phyloP scores from a whole-genome alignment of 1,140 invertebrate species.

The Bombus superbus region DNA sequence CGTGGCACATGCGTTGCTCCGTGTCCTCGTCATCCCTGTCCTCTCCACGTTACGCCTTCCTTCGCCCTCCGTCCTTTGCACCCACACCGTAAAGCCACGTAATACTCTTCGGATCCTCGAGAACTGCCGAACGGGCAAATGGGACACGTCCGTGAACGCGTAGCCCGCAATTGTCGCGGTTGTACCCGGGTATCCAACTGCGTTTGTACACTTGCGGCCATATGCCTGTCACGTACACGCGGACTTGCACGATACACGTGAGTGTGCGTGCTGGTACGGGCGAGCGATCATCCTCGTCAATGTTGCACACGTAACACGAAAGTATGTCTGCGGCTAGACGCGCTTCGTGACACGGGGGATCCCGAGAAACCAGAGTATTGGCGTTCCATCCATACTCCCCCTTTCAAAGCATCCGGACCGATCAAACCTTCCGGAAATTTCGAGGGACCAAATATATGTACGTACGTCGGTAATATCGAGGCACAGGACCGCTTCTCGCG shows the following conservation, averaged over 20 bases:
- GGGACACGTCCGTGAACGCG: slow-evolving; percentile 70
- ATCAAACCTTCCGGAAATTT: slow-evolving; percentile 8
- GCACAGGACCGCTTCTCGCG: too few relatives aligned
- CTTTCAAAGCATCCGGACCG: slow-evolving; percentile 2
- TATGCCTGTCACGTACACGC: slow-evolving; percentile 22
- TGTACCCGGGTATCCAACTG: slow-evolving; percentile 52
- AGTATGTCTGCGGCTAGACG: slow-evolving; percentile 30
- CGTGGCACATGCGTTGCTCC: slow-evolving; percentile 67
- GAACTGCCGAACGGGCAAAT: slow-evolving; percentile 66
- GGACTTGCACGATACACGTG: neutral
- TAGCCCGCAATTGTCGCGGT: slow-evolving; percentile 72
- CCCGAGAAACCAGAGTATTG: neutral
- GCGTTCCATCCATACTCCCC: slow-evolving; percentile 11
- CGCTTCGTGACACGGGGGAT: slow-evolving; percentile 9
- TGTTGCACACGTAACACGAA: neutral
- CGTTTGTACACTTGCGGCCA: slow-evolving; percentile 8
- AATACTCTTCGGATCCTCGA: slow-evolving; percentile 69
- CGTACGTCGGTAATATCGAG: neutral
- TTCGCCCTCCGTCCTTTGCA: slow-evolving; percentile 41
- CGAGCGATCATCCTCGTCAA: neutral
- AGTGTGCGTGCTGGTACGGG: neutral
- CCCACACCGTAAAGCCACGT: slow-evolving; percentile 63
- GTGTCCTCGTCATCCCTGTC: neutral
- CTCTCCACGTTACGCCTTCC: neutral
- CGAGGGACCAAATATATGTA: neutral